A percentile compares a stretch with the other conserved stretches of the same genome.
phyloP scores from a whole-genome alignment of 2,797 vertebrate species.

The Glossophaga mutica region DNA sequence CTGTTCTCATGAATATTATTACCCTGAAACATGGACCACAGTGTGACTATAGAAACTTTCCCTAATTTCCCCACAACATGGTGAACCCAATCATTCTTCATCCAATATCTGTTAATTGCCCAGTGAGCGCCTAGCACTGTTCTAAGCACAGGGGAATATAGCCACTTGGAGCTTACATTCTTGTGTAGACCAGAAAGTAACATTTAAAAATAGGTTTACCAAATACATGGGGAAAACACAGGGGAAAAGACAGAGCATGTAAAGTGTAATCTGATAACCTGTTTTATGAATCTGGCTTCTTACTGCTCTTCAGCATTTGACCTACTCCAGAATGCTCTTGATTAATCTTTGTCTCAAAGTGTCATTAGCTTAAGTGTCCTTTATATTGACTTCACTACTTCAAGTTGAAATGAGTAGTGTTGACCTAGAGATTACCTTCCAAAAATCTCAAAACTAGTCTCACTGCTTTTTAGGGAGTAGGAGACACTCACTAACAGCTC shows the following conservation, averaged over 20 bases:
- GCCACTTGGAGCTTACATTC: neutral
- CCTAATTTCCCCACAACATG: neutral
- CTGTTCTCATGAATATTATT: neutral
- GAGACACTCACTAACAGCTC: neutral
- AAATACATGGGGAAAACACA: neutral
- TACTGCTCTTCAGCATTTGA: neutral
- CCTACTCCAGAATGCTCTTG: neutral
- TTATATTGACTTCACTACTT: neutral
- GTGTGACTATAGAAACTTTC: neutral
- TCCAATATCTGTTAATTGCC: slow-evolving; percentile 4
- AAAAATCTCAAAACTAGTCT: neutral
- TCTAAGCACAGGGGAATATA: neutral
- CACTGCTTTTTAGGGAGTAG: neutral
- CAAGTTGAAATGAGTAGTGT: neutral
- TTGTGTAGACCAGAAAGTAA: neutral
- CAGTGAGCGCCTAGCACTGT: neutral
- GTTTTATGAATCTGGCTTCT: neutral
- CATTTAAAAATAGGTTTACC: neutral
- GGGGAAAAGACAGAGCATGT: neutral
- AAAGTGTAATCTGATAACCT: neutral
- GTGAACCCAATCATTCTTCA: neutral
- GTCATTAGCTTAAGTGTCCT: neutral
- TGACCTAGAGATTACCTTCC: neutral
- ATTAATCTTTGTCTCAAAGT: neutral
- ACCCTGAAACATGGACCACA: neutral